Conservation (phyloP, 2,888 invertebrate genomes). For the Epirrhoe alternata region DNA sequence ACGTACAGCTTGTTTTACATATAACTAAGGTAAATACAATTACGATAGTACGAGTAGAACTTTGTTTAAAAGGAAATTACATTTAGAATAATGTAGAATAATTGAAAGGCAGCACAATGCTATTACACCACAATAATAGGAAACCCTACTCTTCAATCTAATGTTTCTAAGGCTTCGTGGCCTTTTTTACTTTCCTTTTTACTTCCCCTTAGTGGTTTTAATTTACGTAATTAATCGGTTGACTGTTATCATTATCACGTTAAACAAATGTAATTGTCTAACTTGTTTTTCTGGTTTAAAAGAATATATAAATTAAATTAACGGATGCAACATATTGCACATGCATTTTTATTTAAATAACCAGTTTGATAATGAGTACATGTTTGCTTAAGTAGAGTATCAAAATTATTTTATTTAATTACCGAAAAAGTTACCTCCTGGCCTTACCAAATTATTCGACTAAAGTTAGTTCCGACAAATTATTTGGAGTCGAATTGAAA, state of each 20-base stretch:
- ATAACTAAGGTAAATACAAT: no score
- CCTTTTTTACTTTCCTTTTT: conserved; percentile 39
- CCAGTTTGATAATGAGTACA: not conserved
- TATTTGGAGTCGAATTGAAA: conserved; percentile 13
- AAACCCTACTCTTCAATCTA: conserved; percentile 67
- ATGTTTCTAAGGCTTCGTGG: conserved; percentile 59
- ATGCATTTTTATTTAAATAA: not conserved
- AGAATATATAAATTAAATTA: conserved; percentile 3
- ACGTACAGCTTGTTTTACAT: no score
- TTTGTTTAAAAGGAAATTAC: not conserved
- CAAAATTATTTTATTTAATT: not conserved
- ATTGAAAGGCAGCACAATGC: conserved; percentile 51
- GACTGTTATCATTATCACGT: conserved; percentile 19
- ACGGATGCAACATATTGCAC: not conserved
- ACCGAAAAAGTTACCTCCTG: not conserved
- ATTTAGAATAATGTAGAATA: conserved; percentile 42
- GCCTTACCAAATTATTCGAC: not conserved
- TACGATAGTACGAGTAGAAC: no score
- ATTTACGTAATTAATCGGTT: conserved; percentile 3
- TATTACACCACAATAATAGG: conserved; percentile 51
- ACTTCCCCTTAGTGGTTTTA: conserved; percentile 20
- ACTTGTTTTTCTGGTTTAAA: conserved; percentile 6
- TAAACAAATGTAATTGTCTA: not conserved
- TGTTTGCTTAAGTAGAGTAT: not conserved
- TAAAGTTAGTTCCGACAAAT: not conserved